Evolutionary conservation across 2,888 invertebrate genomes (phyloP).

Genomic region (Cecidostiba fungosa): DNA sequence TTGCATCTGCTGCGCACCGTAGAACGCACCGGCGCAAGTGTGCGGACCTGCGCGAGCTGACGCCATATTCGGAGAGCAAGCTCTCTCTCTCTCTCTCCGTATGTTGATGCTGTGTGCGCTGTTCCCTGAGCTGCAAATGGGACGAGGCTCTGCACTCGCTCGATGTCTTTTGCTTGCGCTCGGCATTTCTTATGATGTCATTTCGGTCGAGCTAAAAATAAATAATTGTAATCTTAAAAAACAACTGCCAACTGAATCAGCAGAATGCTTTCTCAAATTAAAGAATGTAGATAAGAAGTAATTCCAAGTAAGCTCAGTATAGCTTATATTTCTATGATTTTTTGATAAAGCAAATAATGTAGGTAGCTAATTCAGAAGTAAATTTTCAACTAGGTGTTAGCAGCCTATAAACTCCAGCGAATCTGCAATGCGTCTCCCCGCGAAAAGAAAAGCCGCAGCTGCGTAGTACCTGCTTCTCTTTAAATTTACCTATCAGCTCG

Average conservation of each 20-base stretch:
- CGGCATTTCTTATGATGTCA: not conserved
- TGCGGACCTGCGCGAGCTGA: conserved; percentile 19
- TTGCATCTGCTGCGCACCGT: conserved; percentile 61
- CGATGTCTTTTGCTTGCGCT: not conserved
- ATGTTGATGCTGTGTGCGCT: not conserved
- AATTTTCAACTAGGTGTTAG: not conserved
- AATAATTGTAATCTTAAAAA: too few species aligned
- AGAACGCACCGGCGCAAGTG: conserved; percentile 48
- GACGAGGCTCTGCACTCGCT: conserved; percentile 1
- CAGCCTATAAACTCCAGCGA: not conserved
- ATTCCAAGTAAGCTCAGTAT: too few species aligned
- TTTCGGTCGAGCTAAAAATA: not conserved
- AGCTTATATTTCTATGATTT: too few species aligned
- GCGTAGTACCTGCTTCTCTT: conserved; percentile 63
- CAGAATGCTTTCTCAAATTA: too few species aligned
- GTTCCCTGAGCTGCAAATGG: not conserved
- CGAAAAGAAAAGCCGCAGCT: conserved; percentile 54
- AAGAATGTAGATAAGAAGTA: not conserved
- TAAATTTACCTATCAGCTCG: conserved; percentile 59
- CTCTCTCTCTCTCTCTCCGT: not conserved
- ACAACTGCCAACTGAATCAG: too few species aligned
- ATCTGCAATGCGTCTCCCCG: not conserved
- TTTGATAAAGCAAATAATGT: too few species aligned
- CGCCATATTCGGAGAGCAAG: conserved; percentile 21
- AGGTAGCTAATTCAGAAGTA: not conserved